A percentile compares a stretch with the other conserved stretches of the same genome.
phyloP scores from a whole-genome alignment of 1,140 invertebrate species.

The Eriocheir sinensis region DNA sequence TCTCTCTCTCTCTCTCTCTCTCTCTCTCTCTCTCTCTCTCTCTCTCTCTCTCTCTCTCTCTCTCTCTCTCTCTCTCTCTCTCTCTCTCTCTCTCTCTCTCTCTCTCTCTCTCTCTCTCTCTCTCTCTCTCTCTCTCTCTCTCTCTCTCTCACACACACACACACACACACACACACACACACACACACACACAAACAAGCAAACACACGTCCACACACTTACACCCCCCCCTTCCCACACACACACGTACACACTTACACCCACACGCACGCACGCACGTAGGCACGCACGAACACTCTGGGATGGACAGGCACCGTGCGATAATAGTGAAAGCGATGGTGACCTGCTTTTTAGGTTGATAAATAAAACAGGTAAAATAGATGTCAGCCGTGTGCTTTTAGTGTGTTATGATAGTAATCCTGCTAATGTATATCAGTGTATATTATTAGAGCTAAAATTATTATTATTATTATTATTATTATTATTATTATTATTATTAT shows the following conservation, averaged over 20 bases:
- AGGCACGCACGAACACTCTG: slow-evolving; percentile 38
- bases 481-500: slow-evolving; percentile 28
- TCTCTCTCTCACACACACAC: neutral
- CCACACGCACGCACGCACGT: slow-evolving; percentile 43
- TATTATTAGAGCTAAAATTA: neutral
- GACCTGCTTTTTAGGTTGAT: neutral
- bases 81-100: slow-evolving; percentile 35
- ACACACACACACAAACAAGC: slow-evolving; percentile 1
- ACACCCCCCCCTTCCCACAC: neutral
- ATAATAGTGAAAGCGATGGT: neutral
- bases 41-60: slow-evolving; percentile 45
- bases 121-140: neutral
- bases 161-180: slow-evolving; percentile 36
- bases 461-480: neutral
- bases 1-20: neutral
- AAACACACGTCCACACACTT: slow-evolving; percentile 8
- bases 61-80: slow-evolving; percentile 15
- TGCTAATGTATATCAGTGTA: neutral
- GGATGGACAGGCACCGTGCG: slow-evolving; percentile 12
- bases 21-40: slow-evolving; percentile 35
- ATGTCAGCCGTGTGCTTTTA: neutral
- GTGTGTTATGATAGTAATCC: neutral
- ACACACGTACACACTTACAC: slow-evolving; percentile 3
- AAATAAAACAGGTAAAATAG: neutral
- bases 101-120: neutral